Evolutionary conservation across 2,113 vertebrate species (phyloP), one percentile per base, ranked within the genome.

Genomic region (Gopherus flavomarginatus): DNA sequence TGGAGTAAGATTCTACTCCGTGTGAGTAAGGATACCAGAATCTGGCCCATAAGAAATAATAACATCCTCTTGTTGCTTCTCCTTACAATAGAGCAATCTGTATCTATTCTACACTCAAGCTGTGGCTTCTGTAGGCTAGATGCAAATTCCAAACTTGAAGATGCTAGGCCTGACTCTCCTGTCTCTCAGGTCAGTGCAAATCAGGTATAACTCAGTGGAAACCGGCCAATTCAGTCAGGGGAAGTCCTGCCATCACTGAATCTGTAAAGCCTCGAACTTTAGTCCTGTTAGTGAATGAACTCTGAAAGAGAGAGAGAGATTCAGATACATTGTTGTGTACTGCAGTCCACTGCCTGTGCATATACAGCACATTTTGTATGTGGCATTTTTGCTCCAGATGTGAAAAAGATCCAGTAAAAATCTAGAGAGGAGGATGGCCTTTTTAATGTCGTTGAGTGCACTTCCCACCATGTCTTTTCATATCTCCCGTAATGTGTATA

Each of bases 301-400:
- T 6, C 38, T 24, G 75, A 47, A 78, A 78, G 26, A 44, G 38
- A 38, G 4, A 80, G 19, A 56, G 9, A 47, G 72, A 77, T 44
- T 77, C 42, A 42, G 24, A 44, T 6, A 14, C 27, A 5, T 8
- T 14, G 1, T 85, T 31, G 12, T 22, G 12, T 86, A 79, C 47
- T 90, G 52, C 22, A 86, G 81, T 92, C 72, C 89, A 31, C 81
- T 96, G 44, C 22, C 5, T 6, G 24, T 44, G 84, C 12, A 12
- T n/a, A 26, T 80, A 8, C 14, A 52, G 52, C n/a, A 21, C 11
- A 12, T 54, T 44, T 53, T 81, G 42, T 44, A 0, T 35, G 81
- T 75, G 26, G 11, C 50, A 81, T 93, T 97, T 91, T 8, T 2
- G 69, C 42, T 83, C 38, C 83, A 92, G 93, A 87, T 9, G 12